These are phyloP conservation scores for Tachyglossus aculeatus DNA, from an alignment of 2,797 vertebrate genomes.

Conservation along the genomic window DNA sequence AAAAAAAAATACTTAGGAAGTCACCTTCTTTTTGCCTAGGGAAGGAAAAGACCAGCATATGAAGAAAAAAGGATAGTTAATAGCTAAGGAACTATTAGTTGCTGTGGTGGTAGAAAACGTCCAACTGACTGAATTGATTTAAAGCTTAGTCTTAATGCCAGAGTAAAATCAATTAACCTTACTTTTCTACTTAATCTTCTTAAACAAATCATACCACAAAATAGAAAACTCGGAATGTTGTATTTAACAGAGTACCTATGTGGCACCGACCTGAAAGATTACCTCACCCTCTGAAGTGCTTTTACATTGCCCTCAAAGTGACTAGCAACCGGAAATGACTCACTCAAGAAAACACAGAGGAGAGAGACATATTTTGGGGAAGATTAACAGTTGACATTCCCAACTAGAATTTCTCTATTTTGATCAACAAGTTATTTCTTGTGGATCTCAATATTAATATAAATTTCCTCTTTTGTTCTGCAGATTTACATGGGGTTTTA, in stretches of 20 bases:
- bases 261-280: neutral
- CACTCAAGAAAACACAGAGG: too few relatives aligned
- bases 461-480: too few relatives aligned
- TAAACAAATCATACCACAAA: slow-evolving; percentile 50
- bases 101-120: slow-evolving; percentile 8
- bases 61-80: slow-evolving; percentile 13
- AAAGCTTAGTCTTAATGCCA: slow-evolving; percentile 52
- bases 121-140: slow-evolving; percentile 43
- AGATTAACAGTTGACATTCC: too few relatives aligned
- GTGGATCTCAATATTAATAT: too few relatives aligned
- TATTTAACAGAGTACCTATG: neutral
- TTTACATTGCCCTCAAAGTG: too few relatives aligned
- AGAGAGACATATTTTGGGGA: too few relatives aligned
- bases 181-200: slow-evolving; percentile 58
- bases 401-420: too few relatives aligned
- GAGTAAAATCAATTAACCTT: slow-evolving; percentile 62
- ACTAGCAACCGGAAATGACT: too few relatives aligned
- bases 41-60: too few relatives aligned
- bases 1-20: neutral
- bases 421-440: too few relatives aligned
- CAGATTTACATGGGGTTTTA: too few relatives aligned
- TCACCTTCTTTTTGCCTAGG: neutral
- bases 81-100: slow-evolving; percentile 33
- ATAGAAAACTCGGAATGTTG: slow-evolving; percentile 26
- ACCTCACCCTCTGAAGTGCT: too few relatives aligned